Percentiles rank a stretch among this genome's conserved stretches.
Conservation (phyloP, 2,113 vertebrate species). For the Ceyx melanurus region DNA sequence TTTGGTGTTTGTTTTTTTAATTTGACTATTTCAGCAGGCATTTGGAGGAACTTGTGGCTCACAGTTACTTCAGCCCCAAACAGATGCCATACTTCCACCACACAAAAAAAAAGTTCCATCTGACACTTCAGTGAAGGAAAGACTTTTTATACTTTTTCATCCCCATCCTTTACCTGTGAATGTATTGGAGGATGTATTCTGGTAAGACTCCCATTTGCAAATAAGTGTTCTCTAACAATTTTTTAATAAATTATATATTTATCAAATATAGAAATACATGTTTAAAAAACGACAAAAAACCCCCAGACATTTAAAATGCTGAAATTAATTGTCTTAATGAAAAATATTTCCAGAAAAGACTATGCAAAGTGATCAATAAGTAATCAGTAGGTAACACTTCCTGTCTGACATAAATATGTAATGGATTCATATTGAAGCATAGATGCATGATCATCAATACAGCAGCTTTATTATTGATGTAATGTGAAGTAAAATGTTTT, state of each 20-base stretch:
- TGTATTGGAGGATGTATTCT: conserved; percentile 94
- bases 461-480: background rate
- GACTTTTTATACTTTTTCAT: conserved; percentile 94
- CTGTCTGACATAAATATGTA: background rate
- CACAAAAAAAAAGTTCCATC: conserved; percentile 86
- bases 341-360: background rate
- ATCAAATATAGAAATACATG: too few relatives aligned
- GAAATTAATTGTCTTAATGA: background rate
- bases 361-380: background rate
- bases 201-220: conserved; percentile 74
- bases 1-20: too few relatives aligned
- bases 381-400: background rate
- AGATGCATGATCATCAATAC: background rate
- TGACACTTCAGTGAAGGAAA: conserved; percentile 88
- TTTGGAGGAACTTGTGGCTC: conserved; percentile 72
- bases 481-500: background rate
- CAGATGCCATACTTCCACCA: conserved; percentile 86
- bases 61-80: conserved; percentile 84
- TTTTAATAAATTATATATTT: background rate
- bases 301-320: background rate
- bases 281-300: too few relatives aligned
- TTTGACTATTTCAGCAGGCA: conserved; percentile 31
- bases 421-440: background rate
- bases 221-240: background rate
- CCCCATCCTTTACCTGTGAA: conserved; percentile 88